Evolutionary conservation across 2,888 invertebrate genomes (phyloP).

Genomic region (Drosophila prolongata): DNA sequence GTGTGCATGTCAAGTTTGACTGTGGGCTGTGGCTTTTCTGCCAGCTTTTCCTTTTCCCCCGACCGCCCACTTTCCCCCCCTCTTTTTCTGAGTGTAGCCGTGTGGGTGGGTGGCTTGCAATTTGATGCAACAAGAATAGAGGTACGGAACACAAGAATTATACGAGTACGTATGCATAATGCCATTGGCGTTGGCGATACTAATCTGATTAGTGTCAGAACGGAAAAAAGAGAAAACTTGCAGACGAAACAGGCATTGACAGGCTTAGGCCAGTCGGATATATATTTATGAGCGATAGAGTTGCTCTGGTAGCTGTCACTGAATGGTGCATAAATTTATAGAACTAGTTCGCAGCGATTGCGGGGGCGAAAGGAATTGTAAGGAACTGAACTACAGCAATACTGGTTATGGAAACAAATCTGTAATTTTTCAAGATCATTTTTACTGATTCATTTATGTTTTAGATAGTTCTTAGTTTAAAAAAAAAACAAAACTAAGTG

Average conservation of each 20-base stretch:
- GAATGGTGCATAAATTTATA: slow-evolving; percentile 26
- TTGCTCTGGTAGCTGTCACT: slow-evolving; percentile 29
- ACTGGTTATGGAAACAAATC: background rate
- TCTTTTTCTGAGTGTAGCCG: slow-evolving; percentile 15
- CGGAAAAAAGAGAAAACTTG: slow-evolving; percentile 49
- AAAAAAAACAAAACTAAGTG: no score
- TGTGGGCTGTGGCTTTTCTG: slow-evolving; percentile 26
- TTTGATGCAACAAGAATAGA: slow-evolving; percentile 63
- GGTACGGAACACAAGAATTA: slow-evolving; percentile 43
- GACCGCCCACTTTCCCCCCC: background rate
- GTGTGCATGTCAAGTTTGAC: slow-evolving; percentile 70
- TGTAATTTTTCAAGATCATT: background rate
- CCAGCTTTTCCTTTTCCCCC: slow-evolving; percentile 4
- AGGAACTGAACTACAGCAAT: background rate
- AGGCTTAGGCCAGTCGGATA: slow-evolving; percentile 45
- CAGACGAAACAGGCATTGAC: slow-evolving; percentile 66
- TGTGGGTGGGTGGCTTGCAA: slow-evolving; percentile 57
- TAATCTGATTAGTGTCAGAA: slow-evolving; percentile 84
- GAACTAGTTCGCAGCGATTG: slow-evolving; percentile 19
- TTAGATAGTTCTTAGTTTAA: no score
- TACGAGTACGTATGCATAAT: slow-evolving; percentile 53
- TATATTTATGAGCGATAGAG: slow-evolving; percentile 56
- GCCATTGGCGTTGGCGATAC: slow-evolving; percentile 80
- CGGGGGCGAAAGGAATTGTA: slow-evolving; percentile 5
- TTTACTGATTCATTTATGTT: no score